Percentiles rank a stretch among this genome's conserved stretches.
phyloP scores from a whole-genome alignment of 2,888 invertebrate genomes.

The Rhyacophila evoluta region DNA sequence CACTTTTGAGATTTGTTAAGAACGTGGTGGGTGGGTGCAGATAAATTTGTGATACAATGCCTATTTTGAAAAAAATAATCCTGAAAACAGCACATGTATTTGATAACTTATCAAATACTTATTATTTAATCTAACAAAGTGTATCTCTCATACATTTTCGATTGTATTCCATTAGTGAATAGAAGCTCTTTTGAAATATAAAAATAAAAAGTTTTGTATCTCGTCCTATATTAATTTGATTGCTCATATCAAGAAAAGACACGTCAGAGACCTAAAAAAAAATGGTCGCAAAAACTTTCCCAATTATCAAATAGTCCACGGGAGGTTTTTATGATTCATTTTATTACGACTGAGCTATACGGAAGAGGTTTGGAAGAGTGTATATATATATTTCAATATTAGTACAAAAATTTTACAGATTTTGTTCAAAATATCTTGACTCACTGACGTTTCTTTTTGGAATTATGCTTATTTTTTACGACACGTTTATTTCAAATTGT shows the following conservation, averaged over 20 bases:
- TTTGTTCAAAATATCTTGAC: too few relatives aligned
- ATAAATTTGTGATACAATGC: too few relatives aligned
- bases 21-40: too few relatives aligned
- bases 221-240: background rate
- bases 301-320: background rate
- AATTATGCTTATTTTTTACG: too few relatives aligned
- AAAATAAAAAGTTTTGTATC: background rate
- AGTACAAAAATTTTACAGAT: too few relatives aligned
- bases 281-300: background rate
- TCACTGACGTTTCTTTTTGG: too few relatives aligned
- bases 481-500: too few relatives aligned
- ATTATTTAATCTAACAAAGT: background rate
- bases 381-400: too few relatives aligned
- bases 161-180: background rate
- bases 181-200: background rate
- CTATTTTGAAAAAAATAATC: too few relatives aligned
- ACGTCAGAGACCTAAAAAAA: background rate
- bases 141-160: background rate
- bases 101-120: too few relatives aligned
- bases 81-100: too few relatives aligned
- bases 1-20: too few relatives aligned
- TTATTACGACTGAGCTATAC: background rate
- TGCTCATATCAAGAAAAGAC: conserved; percentile 6
- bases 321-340: background rate
- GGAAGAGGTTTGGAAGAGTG: background rate